A percentile compares a stretch with the other conserved stretches of the same genome.
phyloP scores from a whole-genome alignment of 2,113 vertebrate species.

The Rhipidura dahli region DNA sequence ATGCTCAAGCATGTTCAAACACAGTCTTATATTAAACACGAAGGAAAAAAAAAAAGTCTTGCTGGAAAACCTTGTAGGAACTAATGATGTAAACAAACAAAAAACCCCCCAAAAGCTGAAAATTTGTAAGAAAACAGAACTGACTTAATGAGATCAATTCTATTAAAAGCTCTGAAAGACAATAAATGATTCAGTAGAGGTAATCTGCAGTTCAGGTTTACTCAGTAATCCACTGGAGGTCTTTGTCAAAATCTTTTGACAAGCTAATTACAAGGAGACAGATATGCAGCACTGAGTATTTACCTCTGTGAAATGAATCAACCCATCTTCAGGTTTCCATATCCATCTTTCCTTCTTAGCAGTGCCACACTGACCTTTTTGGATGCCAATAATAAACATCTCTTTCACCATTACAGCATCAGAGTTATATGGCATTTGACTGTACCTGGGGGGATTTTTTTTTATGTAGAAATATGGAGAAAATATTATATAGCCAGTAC shows the following conservation, averaged over 20 bases:
- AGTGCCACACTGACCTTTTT: constrained; percentile 64
- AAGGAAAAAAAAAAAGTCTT: background rate
- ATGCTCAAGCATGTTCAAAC: background rate
- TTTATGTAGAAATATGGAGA: background rate
- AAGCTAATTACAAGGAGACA: constrained; percentile 77
- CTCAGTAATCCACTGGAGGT: constrained; percentile 69
- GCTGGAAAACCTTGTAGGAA: constrained; percentile 8
- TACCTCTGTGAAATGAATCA: constrained; percentile 74
- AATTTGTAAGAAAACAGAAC: constrained; percentile 63
- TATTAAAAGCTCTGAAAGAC: constrained; percentile 69
- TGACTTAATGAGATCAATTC: constrained; percentile 70
- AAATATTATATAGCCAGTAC: background rate
- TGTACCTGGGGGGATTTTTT: background rate
- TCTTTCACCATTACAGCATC: constrained; percentile 1
- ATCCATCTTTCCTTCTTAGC: constrained; percentile 51
- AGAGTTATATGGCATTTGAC: background rate
- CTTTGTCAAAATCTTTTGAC: constrained; percentile 79
- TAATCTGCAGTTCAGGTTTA: constrained; percentile 69
- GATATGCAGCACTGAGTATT: constrained; percentile 66
- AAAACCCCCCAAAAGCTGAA: background rate
- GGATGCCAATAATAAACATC: constrained; percentile 25
- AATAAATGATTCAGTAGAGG: constrained; percentile 65
- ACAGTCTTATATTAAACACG: background rate
- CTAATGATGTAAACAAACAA: constrained; percentile 39
- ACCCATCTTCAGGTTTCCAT: constrained; percentile 54